Conservation (phyloP, 2,113 vertebrate genomes). For the Pelmatolapia mariae region DNA sequence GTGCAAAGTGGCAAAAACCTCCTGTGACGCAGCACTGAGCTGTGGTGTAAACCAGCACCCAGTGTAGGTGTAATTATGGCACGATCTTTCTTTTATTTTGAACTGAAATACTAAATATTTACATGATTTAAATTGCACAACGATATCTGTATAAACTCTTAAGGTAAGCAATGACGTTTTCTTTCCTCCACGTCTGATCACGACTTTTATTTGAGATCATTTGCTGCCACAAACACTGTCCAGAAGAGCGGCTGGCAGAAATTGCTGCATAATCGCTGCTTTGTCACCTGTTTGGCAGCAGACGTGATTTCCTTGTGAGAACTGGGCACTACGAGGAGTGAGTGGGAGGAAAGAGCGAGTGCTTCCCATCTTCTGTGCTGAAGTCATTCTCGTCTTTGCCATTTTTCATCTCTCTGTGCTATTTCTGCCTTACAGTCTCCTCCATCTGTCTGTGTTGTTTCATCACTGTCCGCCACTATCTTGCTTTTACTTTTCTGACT, state of each 20-base stretch:
- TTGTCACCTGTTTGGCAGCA: not conserved
- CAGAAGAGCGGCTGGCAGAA: not conserved
- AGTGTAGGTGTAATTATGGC: not conserved
- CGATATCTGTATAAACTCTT: not conserved
- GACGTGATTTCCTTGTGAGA: not conserved
- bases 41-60: not conserved
- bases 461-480: not conserved
- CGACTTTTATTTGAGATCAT: not conserved
- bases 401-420: not conserved
- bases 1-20: not conserved
- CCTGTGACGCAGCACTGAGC: not conserved
- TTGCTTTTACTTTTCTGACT: not conserved
- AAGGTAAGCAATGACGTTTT: not conserved
- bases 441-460: not conserved
- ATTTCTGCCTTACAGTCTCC: not conserved
- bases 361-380: not conserved
- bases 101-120: not conserved
- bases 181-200: not conserved
- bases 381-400: not conserved
- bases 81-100: not conserved
- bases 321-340: not conserved
- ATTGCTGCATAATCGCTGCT: not conserved
- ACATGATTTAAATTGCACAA: not conserved
- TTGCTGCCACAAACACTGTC: not conserved
- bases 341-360: not conserved